phyloP scores from a whole-genome alignment of 30 jellyfish, hydroid and myxozoan species.

The Aurelia coerulea region DNA sequence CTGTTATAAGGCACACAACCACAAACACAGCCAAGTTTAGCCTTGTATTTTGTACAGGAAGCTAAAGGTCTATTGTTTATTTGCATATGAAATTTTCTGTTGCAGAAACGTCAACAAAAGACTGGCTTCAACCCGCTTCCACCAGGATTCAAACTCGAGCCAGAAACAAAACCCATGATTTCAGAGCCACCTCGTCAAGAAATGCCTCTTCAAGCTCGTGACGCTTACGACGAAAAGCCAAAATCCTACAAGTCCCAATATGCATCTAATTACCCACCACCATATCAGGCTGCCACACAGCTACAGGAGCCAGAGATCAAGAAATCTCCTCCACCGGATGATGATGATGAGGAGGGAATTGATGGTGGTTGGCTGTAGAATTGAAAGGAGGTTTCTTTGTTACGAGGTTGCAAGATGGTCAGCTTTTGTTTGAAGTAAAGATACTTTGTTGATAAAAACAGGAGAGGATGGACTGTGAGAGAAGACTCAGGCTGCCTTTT shows the following conservation, averaged over 20 bases:
- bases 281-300: conserved; percentile 34
- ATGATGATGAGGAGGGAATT: conserved; percentile 41
- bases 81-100: not conserved
- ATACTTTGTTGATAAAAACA: too few species aligned
- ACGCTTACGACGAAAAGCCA: conserved; percentile 29
- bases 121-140: conserved; percentile 66
- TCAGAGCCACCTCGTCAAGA: conserved; percentile 15
- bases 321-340: conserved; percentile 12
- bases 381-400: not conserved
- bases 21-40: too few species aligned
- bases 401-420: too few species aligned
- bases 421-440: too few species aligned
- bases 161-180: conserved; percentile 30
- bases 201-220: conserved; percentile 17
- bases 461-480: too few species aligned
- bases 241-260: conserved; percentile 45
- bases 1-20: too few species aligned
- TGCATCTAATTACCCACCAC: conserved; percentile 57
- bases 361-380: conserved; percentile 54
- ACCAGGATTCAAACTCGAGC: conserved; percentile 20
- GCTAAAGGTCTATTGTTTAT: too few species aligned
- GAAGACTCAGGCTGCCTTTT: too few species aligned
- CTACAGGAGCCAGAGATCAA: not conserved
- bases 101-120: conserved; percentile 37
- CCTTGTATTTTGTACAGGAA: too few species aligned